Evolutionary conservation across 1,140 invertebrate genomes (phyloP).

Genomic region (Oryctes rhinoceros): DNA sequence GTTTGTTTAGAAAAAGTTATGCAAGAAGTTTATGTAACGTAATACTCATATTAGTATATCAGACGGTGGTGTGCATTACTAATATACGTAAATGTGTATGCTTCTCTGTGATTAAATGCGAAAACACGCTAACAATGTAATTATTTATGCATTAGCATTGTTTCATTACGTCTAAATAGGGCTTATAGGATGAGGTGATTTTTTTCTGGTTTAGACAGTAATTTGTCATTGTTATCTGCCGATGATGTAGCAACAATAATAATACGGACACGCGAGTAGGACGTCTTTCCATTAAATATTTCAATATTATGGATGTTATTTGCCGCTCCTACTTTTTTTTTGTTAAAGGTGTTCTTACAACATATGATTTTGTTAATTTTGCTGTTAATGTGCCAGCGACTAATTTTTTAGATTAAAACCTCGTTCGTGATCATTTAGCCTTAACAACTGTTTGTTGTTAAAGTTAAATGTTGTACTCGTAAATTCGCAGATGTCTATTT

Average conservation of each 20-base stretch:
- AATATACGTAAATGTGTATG: background rate
- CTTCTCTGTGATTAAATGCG: background rate
- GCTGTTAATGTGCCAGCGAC: too few relatives aligned
- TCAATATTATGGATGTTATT: too few relatives aligned
- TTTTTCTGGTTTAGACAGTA: background rate
- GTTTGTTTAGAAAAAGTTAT: constrained; percentile 4
- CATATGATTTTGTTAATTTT: too few relatives aligned
- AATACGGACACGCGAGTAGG: too few relatives aligned
- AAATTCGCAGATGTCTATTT: too few relatives aligned
- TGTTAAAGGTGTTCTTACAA: too few relatives aligned
- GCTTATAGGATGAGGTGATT: background rate
- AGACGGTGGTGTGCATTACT: background rate
- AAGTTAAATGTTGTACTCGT: too few relatives aligned
- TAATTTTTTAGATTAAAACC: too few relatives aligned
- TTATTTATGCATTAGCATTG: constrained; percentile 10
- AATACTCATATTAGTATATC: constrained; percentile 11
- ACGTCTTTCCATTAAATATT: too few relatives aligned
- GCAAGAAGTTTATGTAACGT: constrained; percentile 12
- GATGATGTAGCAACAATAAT: background rate
- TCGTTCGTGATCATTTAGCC: too few relatives aligned
- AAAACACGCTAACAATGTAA: background rate
- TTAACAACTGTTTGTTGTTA: too few relatives aligned
- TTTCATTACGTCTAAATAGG: background rate
- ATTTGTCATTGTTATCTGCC: background rate
- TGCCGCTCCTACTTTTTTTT: too few relatives aligned